Percentiles rank a stretch among this genome's conserved stretches.
Conservation (phyloP, 2,113 vertebrate species). For the Nothoprocta pentlandii region DNA sequence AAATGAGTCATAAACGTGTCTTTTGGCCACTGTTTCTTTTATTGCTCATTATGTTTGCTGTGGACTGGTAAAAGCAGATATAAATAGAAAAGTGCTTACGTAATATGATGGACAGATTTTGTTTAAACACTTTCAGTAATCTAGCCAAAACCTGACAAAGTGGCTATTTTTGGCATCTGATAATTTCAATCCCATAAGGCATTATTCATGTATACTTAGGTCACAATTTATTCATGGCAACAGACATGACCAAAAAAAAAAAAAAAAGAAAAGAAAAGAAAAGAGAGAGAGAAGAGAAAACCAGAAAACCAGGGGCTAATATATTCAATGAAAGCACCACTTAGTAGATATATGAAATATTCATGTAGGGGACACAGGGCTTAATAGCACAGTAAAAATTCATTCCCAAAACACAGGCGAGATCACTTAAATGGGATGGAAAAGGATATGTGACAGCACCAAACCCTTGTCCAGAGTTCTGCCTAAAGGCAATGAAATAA, state of each 20-base stretch:
- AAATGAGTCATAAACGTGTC: constrained; percentile 59
- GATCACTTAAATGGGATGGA: constrained; percentile 73
- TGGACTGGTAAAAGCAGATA: constrained; percentile 55
- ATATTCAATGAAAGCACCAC: constrained; percentile 67
- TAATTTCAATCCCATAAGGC: constrained; percentile 28
- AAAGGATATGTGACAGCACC: constrained; percentile 69
- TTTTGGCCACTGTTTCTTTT: constrained; percentile 66
- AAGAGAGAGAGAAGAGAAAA: background rate
- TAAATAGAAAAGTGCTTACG: constrained; percentile 68
- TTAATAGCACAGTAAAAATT: constrained; percentile 64
- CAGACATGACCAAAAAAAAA: background rate
- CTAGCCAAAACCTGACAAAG: constrained; percentile 46
- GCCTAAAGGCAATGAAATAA: constrained; percentile 68
- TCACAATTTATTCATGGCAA: constrained; percentile 28
- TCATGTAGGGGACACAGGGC: constrained; percentile 59
- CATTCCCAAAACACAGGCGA: constrained; percentile 67
- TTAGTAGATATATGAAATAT: constrained; percentile 69
- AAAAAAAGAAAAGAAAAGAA: background rate
- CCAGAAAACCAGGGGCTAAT: constrained; percentile 18
- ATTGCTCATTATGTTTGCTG: constrained; percentile 54
- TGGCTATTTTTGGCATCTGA: constrained; percentile 40
- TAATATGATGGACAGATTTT: constrained; percentile 41
- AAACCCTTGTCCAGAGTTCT: constrained; percentile 63
- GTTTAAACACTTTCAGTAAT: constrained; percentile 32
- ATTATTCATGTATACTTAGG: constrained; percentile 39